A percentile compares a stretch with the other conserved stretches of the same genome.
Conservation (phyloP, 2,888 invertebrate species). For the Matsumyia berberina region DNA sequence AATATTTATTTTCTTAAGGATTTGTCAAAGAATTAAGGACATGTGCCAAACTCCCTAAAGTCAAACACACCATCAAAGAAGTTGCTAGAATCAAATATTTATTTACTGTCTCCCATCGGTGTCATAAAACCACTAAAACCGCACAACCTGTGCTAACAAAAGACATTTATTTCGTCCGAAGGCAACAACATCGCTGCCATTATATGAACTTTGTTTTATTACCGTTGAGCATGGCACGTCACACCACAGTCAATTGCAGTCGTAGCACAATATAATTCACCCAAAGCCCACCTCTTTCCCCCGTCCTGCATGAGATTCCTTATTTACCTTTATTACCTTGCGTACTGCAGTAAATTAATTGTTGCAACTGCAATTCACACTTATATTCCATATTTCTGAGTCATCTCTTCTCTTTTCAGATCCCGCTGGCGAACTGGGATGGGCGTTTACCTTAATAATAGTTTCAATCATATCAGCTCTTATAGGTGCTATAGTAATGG, state of each 20-base stretch:
- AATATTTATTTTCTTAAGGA: too few species aligned
- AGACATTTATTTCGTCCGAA: constrained; percentile 60
- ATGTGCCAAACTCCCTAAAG: neutral
- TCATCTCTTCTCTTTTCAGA: constrained; percentile 80
- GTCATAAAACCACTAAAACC: constrained; percentile 58
- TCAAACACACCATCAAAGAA: neutral
- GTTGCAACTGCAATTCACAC: constrained; percentile 68
- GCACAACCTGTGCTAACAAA: constrained; percentile 57
- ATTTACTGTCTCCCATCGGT: constrained; percentile 25
- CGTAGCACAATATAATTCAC: constrained; percentile 47
- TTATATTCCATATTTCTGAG: constrained; percentile 58
- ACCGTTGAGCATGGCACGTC: constrained; percentile 64
- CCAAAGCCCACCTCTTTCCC: constrained; percentile 1
- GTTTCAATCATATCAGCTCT: constrained; percentile 90
- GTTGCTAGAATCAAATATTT: neutral
- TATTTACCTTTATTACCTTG: constrained; percentile 52
- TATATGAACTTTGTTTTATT: constrained; percentile 64
- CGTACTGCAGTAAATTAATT: constrained; percentile 69
- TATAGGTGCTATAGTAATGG: constrained; percentile 90
- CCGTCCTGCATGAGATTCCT: constrained; percentile 5
- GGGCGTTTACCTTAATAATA: constrained; percentile 89
- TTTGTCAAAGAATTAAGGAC: too few species aligned
- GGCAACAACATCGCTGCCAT: constrained; percentile 40
- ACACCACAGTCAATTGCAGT: constrained; percentile 56
- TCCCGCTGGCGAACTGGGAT: constrained; percentile 84